Percentiles rank a stretch among this genome's conserved stretches.
phyloP scores from a whole-genome alignment of 2,797 vertebrate genomes.

The Argyrosomus regius region DNA sequence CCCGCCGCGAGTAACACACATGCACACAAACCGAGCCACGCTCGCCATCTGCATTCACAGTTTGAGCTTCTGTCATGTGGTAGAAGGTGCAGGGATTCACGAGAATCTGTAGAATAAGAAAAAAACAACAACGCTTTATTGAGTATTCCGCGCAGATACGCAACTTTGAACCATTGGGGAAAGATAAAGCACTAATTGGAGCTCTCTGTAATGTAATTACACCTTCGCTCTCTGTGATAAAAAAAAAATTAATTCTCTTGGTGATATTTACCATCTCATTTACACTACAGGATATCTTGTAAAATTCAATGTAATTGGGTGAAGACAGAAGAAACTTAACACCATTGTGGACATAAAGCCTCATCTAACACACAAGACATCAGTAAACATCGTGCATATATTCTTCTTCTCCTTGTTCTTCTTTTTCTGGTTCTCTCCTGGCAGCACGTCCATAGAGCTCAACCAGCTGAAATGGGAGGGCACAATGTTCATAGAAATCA shows the following conservation, averaged over 20 bases:
- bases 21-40: conserved; percentile 6
- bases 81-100: conserved; percentile 28
- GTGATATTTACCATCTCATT: conserved; percentile 48
- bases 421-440: conserved; percentile 1
- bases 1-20: conserved; percentile 13
- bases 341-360: conserved; percentile 1
- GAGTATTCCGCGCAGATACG: conserved; percentile 34
- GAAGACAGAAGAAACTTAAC: conserved; percentile 2
- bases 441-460: conserved; percentile 1
- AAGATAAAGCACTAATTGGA: conserved; percentile 61
- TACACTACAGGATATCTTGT: conserved; percentile 21
- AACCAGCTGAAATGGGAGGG: background rate
- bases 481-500: conserved; percentile 34
- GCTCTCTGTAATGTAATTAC: conserved; percentile 55
- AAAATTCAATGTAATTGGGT: background rate
- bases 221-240: conserved; percentile 51
- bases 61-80: conserved; percentile 37
- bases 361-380: background rate
- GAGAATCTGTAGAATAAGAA: background rate
- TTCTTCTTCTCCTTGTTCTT: background rate
- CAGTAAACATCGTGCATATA: background rate
- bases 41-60: conserved; percentile 47
- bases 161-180: conserved; percentile 41
- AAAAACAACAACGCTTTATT: conserved; percentile 3
- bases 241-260: conserved; percentile 36